Base-by-base conservation (phyloP, 2,888 invertebrate species). In the Drosophila pegasa region DNA sequence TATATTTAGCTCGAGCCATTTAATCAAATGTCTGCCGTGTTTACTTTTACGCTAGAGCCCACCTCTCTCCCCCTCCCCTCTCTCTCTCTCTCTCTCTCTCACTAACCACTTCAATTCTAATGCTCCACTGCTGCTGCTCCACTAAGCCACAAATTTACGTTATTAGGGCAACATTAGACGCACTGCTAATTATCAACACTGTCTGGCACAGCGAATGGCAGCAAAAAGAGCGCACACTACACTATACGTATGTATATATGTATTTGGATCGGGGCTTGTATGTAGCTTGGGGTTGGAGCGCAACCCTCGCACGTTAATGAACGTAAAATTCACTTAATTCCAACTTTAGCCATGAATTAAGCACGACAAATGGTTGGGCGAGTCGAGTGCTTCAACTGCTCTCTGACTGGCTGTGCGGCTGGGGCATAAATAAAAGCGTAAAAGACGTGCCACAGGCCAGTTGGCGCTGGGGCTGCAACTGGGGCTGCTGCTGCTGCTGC, bases 271-370 rank as follows among this genome's bases (percentile, higher is more conserved):
- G 31, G 40, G n/a, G 40, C 29, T 7, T 14, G 27, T 25, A 8
- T 14, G 27, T 25, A 8, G 29, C 38, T 20, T 38, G 33, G 48
- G 38, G 51, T 40, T 51, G 57, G 76, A 67, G 73, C 78, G 67
- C 82, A 74, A 78, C 82, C 82, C 83, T 87, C 80, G 77, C 80
- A 79, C 86, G 86, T 90, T 90, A 91, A 90, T 91, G 90, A 91
- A 90, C 90, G 90, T 90, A 86, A 91, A 90, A 89, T 90, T 84
- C 91, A 86, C 89, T 90, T 90, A 90, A 90, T 90, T 91, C 84
- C 88, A 88, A 89, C 88, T 90, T 89, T 87, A 87, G 90, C 89
- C 90, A 90, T 89, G 88, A 91, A 91, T 91, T 89, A 91, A 90
- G 85, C 79, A 79, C 83, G 76, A 87, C 80, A 80, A 88, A 88